Conservation (phyloP, 2,888 invertebrate species). For the Neoascia interrupta region DNA sequence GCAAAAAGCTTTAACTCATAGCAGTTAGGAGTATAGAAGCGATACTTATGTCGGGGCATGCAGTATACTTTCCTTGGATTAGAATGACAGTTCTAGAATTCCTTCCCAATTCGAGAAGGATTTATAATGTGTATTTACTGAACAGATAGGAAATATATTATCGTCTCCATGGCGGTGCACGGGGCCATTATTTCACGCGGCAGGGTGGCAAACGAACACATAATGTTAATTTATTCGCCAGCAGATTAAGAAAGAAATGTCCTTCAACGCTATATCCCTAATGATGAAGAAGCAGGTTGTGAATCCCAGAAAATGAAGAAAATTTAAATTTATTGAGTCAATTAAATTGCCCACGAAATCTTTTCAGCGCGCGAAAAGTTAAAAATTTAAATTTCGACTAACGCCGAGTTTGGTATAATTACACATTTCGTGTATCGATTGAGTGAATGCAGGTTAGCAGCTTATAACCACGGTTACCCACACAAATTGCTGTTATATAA, state of each 20-base stretch:
- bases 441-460: too few species aligned
- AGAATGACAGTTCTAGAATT: constrained; percentile 63
- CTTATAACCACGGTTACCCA: too few species aligned
- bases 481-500: too few species aligned
- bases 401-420: too few species aligned
- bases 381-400: too few species aligned
- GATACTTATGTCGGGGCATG: constrained; percentile 29
- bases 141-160: constrained; percentile 61
- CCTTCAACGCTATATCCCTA: constrained; percentile 11
- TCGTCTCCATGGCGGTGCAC: constrained; percentile 8
- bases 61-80: constrained; percentile 50
- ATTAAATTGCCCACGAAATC: constrained; percentile 14
- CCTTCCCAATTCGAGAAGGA: constrained; percentile 48
- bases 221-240: constrained; percentile 65
- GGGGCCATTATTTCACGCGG: constrained; percentile 4
- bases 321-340: constrained; percentile 48
- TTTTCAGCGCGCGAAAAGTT: too few species aligned
- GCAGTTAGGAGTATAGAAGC: constrained; percentile 26
- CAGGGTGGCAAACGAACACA: constrained; percentile 44
- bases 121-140: constrained; percentile 63
- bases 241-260: constrained; percentile 55
- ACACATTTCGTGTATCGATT: too few species aligned
- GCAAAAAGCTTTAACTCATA: constrained; percentile 63
- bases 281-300: not conserved
- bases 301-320: constrained; percentile 1